Evolutionary conservation across 2,888 invertebrate species (phyloP).

Genomic region (Boloria selene): DNA sequence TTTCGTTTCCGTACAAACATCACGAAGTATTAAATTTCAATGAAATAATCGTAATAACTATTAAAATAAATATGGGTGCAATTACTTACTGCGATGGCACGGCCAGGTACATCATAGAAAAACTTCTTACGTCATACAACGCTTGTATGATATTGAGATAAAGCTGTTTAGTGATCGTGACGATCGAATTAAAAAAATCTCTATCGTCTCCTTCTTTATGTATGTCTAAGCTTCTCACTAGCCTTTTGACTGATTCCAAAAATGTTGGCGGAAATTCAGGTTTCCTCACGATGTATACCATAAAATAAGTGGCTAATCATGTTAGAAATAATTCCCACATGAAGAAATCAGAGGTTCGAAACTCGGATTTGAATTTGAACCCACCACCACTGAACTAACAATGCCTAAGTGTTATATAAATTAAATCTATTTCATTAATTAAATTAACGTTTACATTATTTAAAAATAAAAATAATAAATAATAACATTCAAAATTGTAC

Average conservation of each 20-base stretch:
- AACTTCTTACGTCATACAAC: constrained; percentile 37
- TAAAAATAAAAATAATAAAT: not conserved
- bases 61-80: constrained; percentile 10
- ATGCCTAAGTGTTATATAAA: no score
- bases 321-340: no score
- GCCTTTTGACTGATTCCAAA: no score
- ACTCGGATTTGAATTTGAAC: no score
- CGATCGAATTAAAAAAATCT: no score
- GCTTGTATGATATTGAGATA: constrained; percentile 5
- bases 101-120: constrained; percentile 44
- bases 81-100: constrained; percentile 43
- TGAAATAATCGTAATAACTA: constrained; percentile 7
- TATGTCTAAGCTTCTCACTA: no score
- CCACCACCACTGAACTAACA: no score
- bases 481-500: constrained; percentile 4
- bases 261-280: no score
- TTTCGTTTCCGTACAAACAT: not conserved
- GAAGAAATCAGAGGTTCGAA: no score
- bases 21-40: not conserved
- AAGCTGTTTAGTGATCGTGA: not conserved
- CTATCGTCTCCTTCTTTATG: no score
- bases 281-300: no score
- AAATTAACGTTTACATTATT: constrained; percentile 1
- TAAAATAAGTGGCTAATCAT: no score
- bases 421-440: not conserved